Conservation (phyloP, 1,140 invertebrate genomes). For the Trachymyrmex septentrionalis region DNA sequence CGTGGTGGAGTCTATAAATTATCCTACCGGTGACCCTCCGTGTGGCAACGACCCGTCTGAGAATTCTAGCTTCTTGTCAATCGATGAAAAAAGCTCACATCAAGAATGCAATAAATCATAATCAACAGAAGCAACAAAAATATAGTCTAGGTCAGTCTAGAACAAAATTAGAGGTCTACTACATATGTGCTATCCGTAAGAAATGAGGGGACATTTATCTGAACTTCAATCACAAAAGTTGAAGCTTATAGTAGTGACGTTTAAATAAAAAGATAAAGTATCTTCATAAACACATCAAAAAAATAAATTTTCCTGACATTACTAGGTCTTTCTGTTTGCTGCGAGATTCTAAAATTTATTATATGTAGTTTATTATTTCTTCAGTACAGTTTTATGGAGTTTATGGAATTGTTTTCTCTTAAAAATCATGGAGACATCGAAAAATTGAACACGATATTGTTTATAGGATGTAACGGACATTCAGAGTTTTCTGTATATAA, state of each 20-base stretch:
- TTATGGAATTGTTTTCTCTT: background rate
- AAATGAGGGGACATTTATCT: background rate
- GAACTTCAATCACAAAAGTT: background rate
- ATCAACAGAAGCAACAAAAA: background rate
- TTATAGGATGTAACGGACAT: background rate
- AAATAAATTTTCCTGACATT: slow-evolving; percentile 2
- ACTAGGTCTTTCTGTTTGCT: background rate
- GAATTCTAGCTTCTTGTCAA: background rate
- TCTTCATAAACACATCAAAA: background rate
- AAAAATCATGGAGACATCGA: background rate
- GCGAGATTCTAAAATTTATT: background rate
- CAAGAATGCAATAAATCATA: background rate
- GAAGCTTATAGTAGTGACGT: background rate
- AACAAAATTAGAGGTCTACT: slow-evolving; percentile 34
- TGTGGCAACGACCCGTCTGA: slow-evolving; percentile 12
- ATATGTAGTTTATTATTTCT: background rate
- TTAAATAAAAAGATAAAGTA: background rate
- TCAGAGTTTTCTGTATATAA: background rate
- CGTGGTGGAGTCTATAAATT: slow-evolving; percentile 31
- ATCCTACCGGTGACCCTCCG: slow-evolving; percentile 22
- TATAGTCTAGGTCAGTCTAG: slow-evolving; percentile 38
- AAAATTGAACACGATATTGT: background rate
- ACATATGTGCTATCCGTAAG: slow-evolving; percentile 45
- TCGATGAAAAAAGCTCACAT: background rate
- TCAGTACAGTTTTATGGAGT: background rate